Evolutionary conservation across 2,113 vertebrate genomes (phyloP).

Genomic region (human (Homo sapiens)): DNA sequence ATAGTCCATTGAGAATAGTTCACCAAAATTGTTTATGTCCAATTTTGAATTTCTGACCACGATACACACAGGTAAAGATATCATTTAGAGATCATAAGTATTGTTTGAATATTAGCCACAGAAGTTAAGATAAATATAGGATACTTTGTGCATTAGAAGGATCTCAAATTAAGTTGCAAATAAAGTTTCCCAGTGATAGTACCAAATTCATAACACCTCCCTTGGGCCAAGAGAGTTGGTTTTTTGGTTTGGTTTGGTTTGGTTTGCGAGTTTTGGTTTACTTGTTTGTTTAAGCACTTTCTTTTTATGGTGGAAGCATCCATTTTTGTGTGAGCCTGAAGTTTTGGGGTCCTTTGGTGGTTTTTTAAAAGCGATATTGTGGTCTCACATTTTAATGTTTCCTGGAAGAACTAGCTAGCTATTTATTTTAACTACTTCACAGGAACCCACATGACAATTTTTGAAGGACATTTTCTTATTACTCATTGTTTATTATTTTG

Average conservation of each 20-base stretch:
- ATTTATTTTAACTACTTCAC: constrained; percentile 51
- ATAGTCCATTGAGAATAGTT: not conserved
- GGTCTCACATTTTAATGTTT: constrained; percentile 79
- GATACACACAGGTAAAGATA: not conserved
- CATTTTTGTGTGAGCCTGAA: constrained; percentile 77
- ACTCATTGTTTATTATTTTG: not conserved
- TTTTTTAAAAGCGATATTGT: constrained; percentile 76
- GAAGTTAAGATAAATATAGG: not conserved
- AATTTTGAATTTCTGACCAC: not conserved
- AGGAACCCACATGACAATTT: not conserved
- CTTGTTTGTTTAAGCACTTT: constrained; percentile 65
- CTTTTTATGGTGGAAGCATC: constrained; percentile 69
- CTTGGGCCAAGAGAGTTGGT: not conserved
- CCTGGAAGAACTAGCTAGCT: constrained; percentile 62
- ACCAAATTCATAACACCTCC: not conserved
- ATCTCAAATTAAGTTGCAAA: not conserved
- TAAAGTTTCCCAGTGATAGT: not conserved
- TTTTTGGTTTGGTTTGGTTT: constrained; percentile 64
- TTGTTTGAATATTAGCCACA: not conserved
- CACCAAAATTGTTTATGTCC: not conserved
- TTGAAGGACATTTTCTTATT: not conserved
- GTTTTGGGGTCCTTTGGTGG: constrained; percentile 76
- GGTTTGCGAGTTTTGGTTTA: constrained; percentile 67
- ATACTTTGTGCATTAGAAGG: not conserved
- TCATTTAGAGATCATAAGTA: not conserved